These are phyloP conservation scores for Campylomormyrus numenius DNA, from an alignment of 2,113 vertebrate species.

Conservation along the genomic window DNA sequence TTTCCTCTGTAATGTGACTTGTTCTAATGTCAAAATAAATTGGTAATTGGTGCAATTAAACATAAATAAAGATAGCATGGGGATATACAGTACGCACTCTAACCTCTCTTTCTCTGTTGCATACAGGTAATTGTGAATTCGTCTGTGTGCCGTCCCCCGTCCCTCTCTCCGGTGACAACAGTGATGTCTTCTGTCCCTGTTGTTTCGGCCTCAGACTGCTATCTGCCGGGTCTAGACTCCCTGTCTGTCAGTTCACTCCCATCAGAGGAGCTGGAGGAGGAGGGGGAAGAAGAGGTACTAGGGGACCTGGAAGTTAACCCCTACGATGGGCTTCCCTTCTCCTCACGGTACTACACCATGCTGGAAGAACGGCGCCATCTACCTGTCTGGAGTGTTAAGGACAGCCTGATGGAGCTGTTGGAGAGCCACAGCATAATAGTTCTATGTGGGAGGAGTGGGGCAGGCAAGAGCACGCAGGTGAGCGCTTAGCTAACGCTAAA, in stretches of 20 bases:
- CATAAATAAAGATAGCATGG: neutral
- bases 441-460: conserved; percentile 70
- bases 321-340: conserved; percentile 87
- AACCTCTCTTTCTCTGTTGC: neutral
- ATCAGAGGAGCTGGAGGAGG: conserved; percentile 52
- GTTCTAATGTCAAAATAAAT: neutral
- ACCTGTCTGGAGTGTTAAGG: conserved; percentile 72
- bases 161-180: neutral
- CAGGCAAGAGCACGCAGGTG: conserved; percentile 92
- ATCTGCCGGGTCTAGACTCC: conserved; percentile 43
- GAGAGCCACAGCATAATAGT: conserved; percentile 73
- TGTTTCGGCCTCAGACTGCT: neutral
- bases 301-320: conserved; percentile 87
- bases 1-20: neutral
- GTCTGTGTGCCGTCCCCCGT: conserved; percentile 9
- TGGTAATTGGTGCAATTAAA: neutral
- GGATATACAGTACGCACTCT: neutral
- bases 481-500: neutral
- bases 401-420: conserved; percentile 75
- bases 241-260: conserved; percentile 61
- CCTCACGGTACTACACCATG: conserved; percentile 81
- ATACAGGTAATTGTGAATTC: conserved; percentile 42
- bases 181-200: conserved; percentile 47
- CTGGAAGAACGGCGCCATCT: conserved; percentile 68
- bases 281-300: conserved; percentile 35